Evolutionary conservation across 30 jellyfish, hydroid and myxozoan species (phyloP).

Genomic region (Aurelia sp.): DNA sequence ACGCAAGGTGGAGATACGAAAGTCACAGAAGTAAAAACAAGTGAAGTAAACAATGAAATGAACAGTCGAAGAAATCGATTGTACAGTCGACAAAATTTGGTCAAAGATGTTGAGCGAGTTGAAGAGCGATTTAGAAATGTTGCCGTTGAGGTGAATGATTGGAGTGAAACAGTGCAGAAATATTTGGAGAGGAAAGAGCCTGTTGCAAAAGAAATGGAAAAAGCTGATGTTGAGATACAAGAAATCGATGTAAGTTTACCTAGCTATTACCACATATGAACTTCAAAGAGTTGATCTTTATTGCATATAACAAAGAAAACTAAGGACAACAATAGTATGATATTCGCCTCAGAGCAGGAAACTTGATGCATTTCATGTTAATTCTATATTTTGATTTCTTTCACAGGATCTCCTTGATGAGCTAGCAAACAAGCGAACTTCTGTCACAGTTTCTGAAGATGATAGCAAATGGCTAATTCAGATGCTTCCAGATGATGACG

Average conservation of each 20-base stretch:
- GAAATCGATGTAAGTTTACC: constrained; percentile 80
- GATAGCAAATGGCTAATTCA: constrained; percentile 82
- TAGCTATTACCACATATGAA: no score
- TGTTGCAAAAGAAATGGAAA: constrained; percentile 62
- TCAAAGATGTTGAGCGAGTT: constrained; percentile 67
- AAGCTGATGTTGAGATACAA: constrained; percentile 69
- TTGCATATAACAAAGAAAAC: no score
- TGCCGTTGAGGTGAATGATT: constrained; percentile 33
- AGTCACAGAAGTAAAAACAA: constrained; percentile 51
- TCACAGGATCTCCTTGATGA: constrained; percentile 78
- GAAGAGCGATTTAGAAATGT: constrained; percentile 52
- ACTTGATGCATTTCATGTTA: no score
- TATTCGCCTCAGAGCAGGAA: no score
- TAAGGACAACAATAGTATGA: no score
- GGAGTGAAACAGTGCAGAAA: constrained; percentile 75
- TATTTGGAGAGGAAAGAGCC: constrained; percentile 57
- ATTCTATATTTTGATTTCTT: neutral
- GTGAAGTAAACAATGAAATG: constrained; percentile 46
- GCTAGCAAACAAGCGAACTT: constrained; percentile 59
- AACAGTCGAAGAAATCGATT: constrained; percentile 40
- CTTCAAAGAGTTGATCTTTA: no score
- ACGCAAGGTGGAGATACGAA: constrained; percentile 60
- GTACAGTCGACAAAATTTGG: constrained; percentile 36
- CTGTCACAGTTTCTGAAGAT: constrained; percentile 75
- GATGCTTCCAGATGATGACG: constrained; percentile 73